phyloP scores from a whole-genome alignment of 2,113 vertebrate genomes.

The Monopterus albus region DNA sequence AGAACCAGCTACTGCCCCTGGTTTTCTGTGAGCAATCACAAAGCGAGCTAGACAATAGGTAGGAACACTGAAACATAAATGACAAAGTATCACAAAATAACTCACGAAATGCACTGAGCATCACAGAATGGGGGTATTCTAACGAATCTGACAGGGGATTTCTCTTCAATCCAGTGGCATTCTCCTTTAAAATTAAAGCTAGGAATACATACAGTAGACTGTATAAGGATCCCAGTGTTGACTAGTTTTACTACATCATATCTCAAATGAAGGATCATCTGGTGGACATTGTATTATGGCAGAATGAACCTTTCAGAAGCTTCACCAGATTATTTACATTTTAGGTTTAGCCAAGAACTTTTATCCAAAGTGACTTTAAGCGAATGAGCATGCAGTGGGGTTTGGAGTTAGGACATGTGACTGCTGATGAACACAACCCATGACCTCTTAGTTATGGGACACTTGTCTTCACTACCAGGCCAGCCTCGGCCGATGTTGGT shows the following conservation, averaged over 20 bases:
- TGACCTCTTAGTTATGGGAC: slow-evolving; percentile 7
- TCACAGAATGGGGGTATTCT: slow-evolving; percentile 2
- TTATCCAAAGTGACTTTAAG: slow-evolving; percentile 72
- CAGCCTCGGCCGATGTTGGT: slow-evolving; percentile 37
- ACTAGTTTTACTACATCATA: neutral
- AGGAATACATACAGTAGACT: neutral
- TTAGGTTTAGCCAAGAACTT: slow-evolving; percentile 67
- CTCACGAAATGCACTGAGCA: slow-evolving; percentile 17
- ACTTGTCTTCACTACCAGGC: slow-evolving; percentile 7
- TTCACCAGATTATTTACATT: slow-evolving; percentile 56
- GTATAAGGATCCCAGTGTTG: neutral
- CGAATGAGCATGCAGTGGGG: slow-evolving; percentile 39
- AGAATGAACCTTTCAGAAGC: slow-evolving; percentile 66
- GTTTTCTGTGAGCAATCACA: neutral
- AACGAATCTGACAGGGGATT: too few relatives aligned
- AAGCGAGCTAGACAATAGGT: neutral
- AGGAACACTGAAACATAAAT: neutral
- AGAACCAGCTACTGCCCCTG: neutral
- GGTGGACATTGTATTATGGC: slow-evolving; percentile 31
- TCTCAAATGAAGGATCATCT: slow-evolving; percentile 11
- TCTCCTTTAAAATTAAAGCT: slow-evolving; percentile 15
- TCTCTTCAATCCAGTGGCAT: neutral
- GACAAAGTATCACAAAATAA: slow-evolving; percentile 3
- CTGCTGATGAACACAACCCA: slow-evolving; percentile 28
- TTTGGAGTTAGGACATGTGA: slow-evolving; percentile 24